Evolutionary conservation across 92 coral and sea anemone genomes (phyloP), one percentile per base, ranked within the genome.

Genomic region (Porites divaricata): DNA sequence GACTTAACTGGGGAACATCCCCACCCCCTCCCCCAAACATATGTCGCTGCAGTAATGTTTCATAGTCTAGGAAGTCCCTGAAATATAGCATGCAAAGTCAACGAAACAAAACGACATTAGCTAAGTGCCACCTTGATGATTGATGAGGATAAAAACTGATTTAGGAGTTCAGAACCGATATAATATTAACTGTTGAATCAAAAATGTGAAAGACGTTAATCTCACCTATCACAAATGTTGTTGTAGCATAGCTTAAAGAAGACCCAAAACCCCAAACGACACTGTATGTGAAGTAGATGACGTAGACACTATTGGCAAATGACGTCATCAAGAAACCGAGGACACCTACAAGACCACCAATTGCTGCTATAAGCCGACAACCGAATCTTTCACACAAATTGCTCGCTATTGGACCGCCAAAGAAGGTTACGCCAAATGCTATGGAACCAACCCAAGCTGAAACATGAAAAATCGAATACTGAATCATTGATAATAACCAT

Each of bases 371-470:
- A 53, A 92, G 16, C 17, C 98, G 98, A 78, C 95, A 91, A 58
- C 98, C 95, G 86, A 83, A 93, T 52, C 92, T 91, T 68, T 89
- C 89, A 80, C 95, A 87, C 21, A 95, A 83, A 6, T 90, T 93
- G 79, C 98, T 88, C 65, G 95, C 85, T 67, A 95, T 67, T n/a
- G 98, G 98, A 70, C 98, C 98, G 76, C 87, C 92, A 57, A 95
- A 84, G 77, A 95, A 95, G 71, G 80, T 95, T 91, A 93, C 86
- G 7, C 98, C 96, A 91, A 95, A 91, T 9, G 95, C 98, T 5
- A 95, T 75, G 35, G 98, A 95, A 28, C 98, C 98, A 14, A 95
- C 81, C 98, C 98, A 95, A 15, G 98, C 98, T 95, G 87, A 69
- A 72, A 62, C n/a, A 25, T 8, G 49, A 52, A 20, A 35, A 35